Conservation (phyloP, 1,140 invertebrate genomes). For the Ostrea denselamellosa region DNA sequence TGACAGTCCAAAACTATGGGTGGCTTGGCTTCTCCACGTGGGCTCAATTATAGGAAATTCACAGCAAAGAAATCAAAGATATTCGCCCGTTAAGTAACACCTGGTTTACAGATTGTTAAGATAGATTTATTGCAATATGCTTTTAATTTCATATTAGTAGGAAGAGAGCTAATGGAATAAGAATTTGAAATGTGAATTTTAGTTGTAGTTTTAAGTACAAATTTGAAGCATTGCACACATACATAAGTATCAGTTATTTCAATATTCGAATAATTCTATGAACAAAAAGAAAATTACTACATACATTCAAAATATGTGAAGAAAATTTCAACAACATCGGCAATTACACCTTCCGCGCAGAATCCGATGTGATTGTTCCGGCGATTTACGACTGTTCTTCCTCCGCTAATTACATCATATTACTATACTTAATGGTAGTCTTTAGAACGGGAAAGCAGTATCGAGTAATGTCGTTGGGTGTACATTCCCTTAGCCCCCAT, state of each 20-base stretch:
- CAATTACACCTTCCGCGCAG: constrained; percentile 32
- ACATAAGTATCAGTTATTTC: not conserved
- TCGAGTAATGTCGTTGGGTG: constrained; percentile 33
- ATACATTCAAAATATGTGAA: not conserved
- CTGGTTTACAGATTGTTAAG: constrained; percentile 21
- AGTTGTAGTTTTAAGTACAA: not conserved
- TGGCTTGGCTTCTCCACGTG: constrained; percentile 22
- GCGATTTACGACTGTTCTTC: constrained; percentile 12
- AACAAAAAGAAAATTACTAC: constrained; percentile 6
- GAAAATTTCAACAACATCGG: not conserved
- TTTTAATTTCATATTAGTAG: constrained; percentile 29
- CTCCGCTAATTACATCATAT: constrained; percentile 37
- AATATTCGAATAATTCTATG: constrained; percentile 16
- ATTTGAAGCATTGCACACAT: not conserved
- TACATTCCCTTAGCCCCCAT: not conserved
- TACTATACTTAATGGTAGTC: not conserved
- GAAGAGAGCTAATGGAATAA: not conserved
- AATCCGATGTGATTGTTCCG: constrained; percentile 23
- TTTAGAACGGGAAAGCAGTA: constrained; percentile 26
- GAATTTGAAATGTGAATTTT: constrained; percentile 8
- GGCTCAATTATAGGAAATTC: constrained; percentile 25
- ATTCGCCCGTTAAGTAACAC: constrained; percentile 6
- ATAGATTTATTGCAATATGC: constrained; percentile 36
- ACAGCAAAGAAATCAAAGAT: constrained; percentile 38
- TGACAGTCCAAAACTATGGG: constrained; percentile 10